Base-by-base conservation (phyloP, 2,888 invertebrate genomes). In the Pachycephus smyrnensis region DNA sequence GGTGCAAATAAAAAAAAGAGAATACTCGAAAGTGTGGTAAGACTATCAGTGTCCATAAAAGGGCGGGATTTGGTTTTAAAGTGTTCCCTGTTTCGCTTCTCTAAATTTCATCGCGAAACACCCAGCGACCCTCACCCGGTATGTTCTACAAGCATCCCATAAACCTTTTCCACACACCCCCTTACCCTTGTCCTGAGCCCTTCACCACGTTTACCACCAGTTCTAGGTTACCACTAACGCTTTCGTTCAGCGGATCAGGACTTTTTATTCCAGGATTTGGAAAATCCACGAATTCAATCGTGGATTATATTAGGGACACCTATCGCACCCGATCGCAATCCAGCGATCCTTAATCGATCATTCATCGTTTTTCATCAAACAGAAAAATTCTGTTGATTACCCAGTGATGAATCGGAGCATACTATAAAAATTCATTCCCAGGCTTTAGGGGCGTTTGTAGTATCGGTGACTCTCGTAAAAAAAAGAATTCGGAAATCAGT, bases 131-230 rank as follows among this genome's bases (percentile, higher is more conserved):
- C 32, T 33, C 23, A 55, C 23, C 55, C 71, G 33, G 31, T 33
- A 23, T 71, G 31, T 71, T 71, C 23, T 71, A 71, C 71, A 71
- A 31, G 71, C 71, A 23, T 15, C 37, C 74, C 36, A 11, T 74
- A 36, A 74, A 74, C 37, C 37, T 11, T 74, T 23, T 23, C 9
- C 55, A 23, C 9, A 9, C 55, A 23, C 9, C 55, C 55, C 15
- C 55, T 55, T 55, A 55, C 55, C 23, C 23, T 55, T 55, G 23
- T 6, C 23, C 9, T 2, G 23, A 23, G 55, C 23, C 23, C 55
- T 55, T 55, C 55, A 9, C 55, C 55, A 6, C 55, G 1, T 9
- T 23, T 23, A 55, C 23, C 23, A 23, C 23, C 55, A 23, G 9
- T 9, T 55, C 55, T 23, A 23, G 23, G 9, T 23, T 55, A 55